Base-by-base conservation (phyloP, 2,113 vertebrate genomes). In the Peromyscus leucopus region DNA sequence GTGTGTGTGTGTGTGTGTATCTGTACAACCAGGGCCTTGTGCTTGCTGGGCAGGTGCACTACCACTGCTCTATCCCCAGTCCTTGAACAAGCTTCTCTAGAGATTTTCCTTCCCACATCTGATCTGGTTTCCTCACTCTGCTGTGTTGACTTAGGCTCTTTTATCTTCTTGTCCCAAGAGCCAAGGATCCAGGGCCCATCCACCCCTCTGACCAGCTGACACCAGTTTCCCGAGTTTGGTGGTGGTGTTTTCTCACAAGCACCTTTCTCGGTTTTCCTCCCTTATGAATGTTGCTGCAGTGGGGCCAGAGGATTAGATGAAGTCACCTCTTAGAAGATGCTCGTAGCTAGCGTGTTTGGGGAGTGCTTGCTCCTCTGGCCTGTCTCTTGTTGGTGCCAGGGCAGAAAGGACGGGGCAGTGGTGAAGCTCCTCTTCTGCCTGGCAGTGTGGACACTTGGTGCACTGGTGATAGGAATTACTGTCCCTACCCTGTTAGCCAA, bases 311-410 rank as follows among this genome's bases (percentile, higher is more conserved):
- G 2, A 48, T 33, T 82, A 79, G 28, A 7, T 46, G 67, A n/a
- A 72, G 71, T 71, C 5, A 2, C 11, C 21, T 79, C 67, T 39
- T 39, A 82, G 71, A 74, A 91, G 71, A 46, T 0, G 0, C 67
- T 26, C 11, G 89, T 26, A 8, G 33, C 63, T 42, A 80, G 8
- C 0, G 1, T 39, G 46, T 46, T 55, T 36, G 39, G 33, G 11
- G 57, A 92, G 12, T n/a, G 17, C 71, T 95, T 78, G 67, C 83
- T 74, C 91, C 28, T 51, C 36, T 90, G 84, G 13, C n/a, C 7
- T 83, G 91, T 88, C 28, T 71, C 72, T 82, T 80, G 91, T 31
- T 36, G 21, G 48, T 93, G 57, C 48, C 86, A 90, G 90, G 21
- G 39, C 93, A 33, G 55, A 86, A 89, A 65, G 83, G 61, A 67